A percentile compares a stretch with the other conserved stretches of the same genome.
Conservation (phyloP, 1,140 invertebrate species). For the Drosophila pachea region DNA sequence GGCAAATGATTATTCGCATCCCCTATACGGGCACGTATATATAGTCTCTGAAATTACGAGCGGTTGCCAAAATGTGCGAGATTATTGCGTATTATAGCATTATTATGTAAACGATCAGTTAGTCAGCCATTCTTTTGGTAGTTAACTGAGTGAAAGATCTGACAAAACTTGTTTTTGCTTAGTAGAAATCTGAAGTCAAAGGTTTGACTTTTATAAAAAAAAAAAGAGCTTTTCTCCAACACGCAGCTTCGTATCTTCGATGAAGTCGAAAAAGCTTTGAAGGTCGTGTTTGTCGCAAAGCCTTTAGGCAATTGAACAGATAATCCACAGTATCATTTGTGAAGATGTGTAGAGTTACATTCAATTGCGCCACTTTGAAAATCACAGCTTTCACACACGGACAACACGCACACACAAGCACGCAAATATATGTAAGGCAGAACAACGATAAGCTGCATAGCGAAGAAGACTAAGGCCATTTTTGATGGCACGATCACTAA, state of each 20-base stretch:
- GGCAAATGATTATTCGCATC: slow-evolving; percentile 19
- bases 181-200: neutral
- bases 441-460: slow-evolving; percentile 7
- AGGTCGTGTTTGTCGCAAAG: neutral
- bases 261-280: neutral
- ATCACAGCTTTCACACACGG: slow-evolving; percentile 1
- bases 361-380: neutral
- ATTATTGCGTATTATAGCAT: slow-evolving; percentile 24
- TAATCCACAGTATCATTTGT: neutral
- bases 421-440: slow-evolving; percentile 1
- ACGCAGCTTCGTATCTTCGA: too few relatives aligned
- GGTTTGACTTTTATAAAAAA: neutral
- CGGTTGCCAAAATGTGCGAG: slow-evolving; percentile 27
- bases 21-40: slow-evolving; percentile 35
- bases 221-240: neutral
- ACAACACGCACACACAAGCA: neutral
- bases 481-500: slow-evolving; percentile 8
- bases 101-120: slow-evolving; percentile 30
- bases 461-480: slow-evolving; percentile 12
- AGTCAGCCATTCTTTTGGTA: neutral
- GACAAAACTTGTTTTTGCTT: slow-evolving; percentile 11
- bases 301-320: neutral
- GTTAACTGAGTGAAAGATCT: slow-evolving; percentile 1
- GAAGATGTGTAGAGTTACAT: neutral
- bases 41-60: slow-evolving; percentile 15